Evolutionary conservation across 2,113 vertebrate genomes (phyloP), one percentile per base, ranked within the genome.

Genomic region (Gallinago jamesoni): DNA sequence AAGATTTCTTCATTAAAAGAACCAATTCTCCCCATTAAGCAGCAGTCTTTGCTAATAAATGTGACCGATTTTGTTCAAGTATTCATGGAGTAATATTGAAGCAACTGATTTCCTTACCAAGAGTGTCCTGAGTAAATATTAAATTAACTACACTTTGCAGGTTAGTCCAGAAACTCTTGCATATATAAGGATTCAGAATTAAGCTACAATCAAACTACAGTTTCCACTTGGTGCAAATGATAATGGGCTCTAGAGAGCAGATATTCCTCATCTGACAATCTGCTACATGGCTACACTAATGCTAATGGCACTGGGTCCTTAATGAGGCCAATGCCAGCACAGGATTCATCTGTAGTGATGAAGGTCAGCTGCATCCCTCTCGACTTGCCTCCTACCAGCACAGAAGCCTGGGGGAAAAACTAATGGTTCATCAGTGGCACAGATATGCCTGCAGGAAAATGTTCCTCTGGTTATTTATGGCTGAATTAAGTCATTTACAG

Each of bases 401-500:
- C 14, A 69, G n/a, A 81, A 84, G 60, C 80, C 76, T 1, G 56
- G 84, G 69, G 91, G 47, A 75, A 92, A 92, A 80, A 63, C 83
- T 86, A 90, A 94, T 3, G 10, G 68, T 64, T 90, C 93, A 84
- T 89, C 83, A 93, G 88, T 67, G 76, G 50, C 92, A 84, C 45
- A 90, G 86, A 92, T 84, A 56, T 70, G 79, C 73, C 94, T 55
- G 45, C n/a, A 84, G 68, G 47, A 96, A 87, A 89, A 93, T 63
- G 55, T 70, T 95, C 63, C 31, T 90, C 69, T 92, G 84, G 80
- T 94, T 94, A 93, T 96, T 94, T 93, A 94, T 92, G 79, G 64
- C 59, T 84, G 80, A 43, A 73, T 62, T 91, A 90, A 94, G 47
- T 72, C 3, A 92, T 81, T 93, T 90, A 67, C 41, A 64, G 83